Conservation (phyloP, 2,888 invertebrate genomes). For the Odontomyia ornata region DNA sequence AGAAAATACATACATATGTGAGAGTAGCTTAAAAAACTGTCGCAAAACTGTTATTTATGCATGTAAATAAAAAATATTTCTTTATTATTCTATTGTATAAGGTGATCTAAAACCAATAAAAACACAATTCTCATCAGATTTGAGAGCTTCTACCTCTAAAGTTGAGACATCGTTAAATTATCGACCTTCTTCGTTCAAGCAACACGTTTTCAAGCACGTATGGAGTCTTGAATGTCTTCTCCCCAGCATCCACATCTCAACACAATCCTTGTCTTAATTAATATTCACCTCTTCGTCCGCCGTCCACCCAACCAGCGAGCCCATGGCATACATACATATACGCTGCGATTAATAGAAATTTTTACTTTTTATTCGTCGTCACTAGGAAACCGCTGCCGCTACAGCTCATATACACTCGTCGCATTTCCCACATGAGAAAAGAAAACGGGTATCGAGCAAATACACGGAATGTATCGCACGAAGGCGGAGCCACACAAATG, state of each 20-base stretch:
- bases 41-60: too few relatives aligned
- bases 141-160: too few relatives aligned
- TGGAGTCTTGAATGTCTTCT: not conserved
- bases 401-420: constrained; percentile 8
- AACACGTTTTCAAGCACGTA: too few relatives aligned
- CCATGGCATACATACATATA: constrained; percentile 34
- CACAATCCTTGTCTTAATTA: constrained; percentile 24
- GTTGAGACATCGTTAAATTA: too few relatives aligned
- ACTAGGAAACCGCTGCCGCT: not conserved
- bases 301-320: not conserved
- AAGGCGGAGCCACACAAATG: constrained; percentile 49
- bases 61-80: too few relatives aligned
- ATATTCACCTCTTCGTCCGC: constrained; percentile 14
- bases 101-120: too few relatives aligned
- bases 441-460: constrained; percentile 30
- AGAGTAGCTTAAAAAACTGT: too few relatives aligned
- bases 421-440: constrained; percentile 13
- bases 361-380: constrained; percentile 2
- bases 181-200: too few relatives aligned
- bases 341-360: constrained; percentile 46
- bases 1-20: too few relatives aligned
- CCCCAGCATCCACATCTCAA: not conserved
- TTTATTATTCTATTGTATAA: too few relatives aligned
- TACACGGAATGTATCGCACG: constrained; percentile 32
- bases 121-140: too few relatives aligned